A percentile compares a stretch with the other conserved stretches of the same genome.
Evolutionary conservation across 2,113 vertebrate genomes (phyloP).

Genomic region (Garra rufa): DNA sequence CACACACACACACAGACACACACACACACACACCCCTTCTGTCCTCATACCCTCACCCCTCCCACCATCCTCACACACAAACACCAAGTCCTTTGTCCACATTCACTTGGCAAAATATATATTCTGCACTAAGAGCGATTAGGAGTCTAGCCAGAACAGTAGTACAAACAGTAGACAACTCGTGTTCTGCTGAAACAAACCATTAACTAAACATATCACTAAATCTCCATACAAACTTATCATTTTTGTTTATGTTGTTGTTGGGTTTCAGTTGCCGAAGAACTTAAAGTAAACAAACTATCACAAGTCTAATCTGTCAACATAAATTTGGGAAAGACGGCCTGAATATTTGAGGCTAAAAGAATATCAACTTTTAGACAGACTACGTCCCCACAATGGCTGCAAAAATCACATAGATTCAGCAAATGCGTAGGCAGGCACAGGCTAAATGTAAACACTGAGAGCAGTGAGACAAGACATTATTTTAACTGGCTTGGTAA

Average conservation of each 20-base stretch:
- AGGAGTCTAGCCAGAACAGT: constrained; percentile 43
- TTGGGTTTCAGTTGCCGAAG: background rate
- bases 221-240: background rate
- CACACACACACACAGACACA: background rate
- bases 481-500: constrained; percentile 30
- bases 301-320: background rate
- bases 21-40: constrained; percentile 32
- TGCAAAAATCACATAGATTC: constrained; percentile 14
- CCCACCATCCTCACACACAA: constrained; percentile 44
- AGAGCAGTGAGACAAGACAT: background rate
- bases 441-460: background rate
- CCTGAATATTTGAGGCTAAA: background rate
- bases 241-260: background rate
- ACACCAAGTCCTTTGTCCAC: constrained; percentile 60
- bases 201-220: constrained; percentile 27
- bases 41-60: constrained; percentile 53
- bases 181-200: constrained; percentile 31
- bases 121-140: constrained; percentile 53
- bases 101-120: constrained; percentile 57
- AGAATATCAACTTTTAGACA: background rate
- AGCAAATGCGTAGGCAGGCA: background rate
- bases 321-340: background rate
- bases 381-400: background rate
- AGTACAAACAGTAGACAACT: constrained; percentile 36
- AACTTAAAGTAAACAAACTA: background rate